Percentiles rank a stretch among this genome's conserved stretches.
Conservation (phyloP, 1,140 invertebrate genomes). For the Grapholita molesta region DNA sequence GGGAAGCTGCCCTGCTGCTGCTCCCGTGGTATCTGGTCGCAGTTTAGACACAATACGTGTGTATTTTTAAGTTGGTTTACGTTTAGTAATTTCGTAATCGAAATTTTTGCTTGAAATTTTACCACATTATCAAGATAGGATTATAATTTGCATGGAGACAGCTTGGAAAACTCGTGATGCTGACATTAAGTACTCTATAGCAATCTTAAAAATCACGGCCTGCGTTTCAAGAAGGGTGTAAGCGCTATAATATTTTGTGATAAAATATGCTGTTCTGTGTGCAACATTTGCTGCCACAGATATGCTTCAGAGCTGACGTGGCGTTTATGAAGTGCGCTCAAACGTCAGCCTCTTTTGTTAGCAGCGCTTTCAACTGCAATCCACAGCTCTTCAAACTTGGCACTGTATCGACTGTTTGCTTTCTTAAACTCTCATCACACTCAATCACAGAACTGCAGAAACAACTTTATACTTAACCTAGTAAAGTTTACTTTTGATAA, state of each 20-base stretch:
- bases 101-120: too few species aligned
- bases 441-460: not conserved
- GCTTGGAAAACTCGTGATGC: not conserved
- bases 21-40: too few species aligned
- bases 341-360: conserved; percentile 44
- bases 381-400: conserved; percentile 41
- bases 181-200: not conserved
- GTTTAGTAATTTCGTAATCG: too few species aligned
- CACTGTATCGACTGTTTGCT: conserved; percentile 27
- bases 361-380: conserved; percentile 37
- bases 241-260: not conserved
- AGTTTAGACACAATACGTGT: too few species aligned
- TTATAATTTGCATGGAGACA: too few species aligned
- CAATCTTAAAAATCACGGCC: not conserved
- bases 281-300: conserved; percentile 21
- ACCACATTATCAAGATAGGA: too few species aligned
- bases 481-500: not conserved
- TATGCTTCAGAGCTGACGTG: conserved; percentile 25
- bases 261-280: not conserved
- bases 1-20: too few species aligned
- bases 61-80: too few species aligned
- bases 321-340: conserved; percentile 24
- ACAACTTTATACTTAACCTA: not conserved
- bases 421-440: conserved; percentile 12
- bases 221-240: not conserved